Evolutionary conservation across 2,113 vertebrate genomes (phyloP), one percentile per base, ranked within the genome.

Genomic region (Antechinus stuartii): DNA sequence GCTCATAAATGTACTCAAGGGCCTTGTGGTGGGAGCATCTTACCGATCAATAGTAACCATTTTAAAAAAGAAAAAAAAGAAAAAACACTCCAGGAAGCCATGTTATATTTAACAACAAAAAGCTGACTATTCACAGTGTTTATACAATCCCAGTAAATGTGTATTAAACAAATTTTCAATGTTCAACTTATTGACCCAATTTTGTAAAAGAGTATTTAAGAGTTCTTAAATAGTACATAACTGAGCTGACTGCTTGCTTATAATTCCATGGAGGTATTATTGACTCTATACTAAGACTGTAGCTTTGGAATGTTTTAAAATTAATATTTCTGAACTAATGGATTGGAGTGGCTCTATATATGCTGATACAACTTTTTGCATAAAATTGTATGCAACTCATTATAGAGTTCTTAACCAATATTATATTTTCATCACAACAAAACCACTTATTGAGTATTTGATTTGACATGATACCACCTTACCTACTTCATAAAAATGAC

Each of bases 221-320:
- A 97, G 92, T 93, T 98, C 96, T 98, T 95, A 93, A 94, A 96
- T 95, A 92, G 57, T 96, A 54, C 55, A 1, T 94, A 96, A 96
- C 95, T 96, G 96, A 97, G 91, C 93, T 0, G 3, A 94, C 54
- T 54, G 57, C 95, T 90, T 97, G 94, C 95, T 97, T 96, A 91
- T 49, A 94, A 55, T 61, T 95, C 54, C 91, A 53, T 90, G 26
- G 52, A 96, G 54, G 5, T 96, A 93, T 55, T 68, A 93, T 91
- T 54, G 22, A 91, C 92, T 54, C 84, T 7, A 95, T 92, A 0
- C 0, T 50, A 95, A 96, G 93, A 92, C 24, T 30, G 68, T 0
- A 25, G 90, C 26, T 95, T 93, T 9, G 56, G 55, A 54, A 14
- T 55, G 30, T 92, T 95, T 93, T 0, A 5, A 76, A 96, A 92